These are phyloP conservation scores for Columba livia DNA, from an alignment of 2,113 vertebrate genomes.

Conservation along the genomic window DNA sequence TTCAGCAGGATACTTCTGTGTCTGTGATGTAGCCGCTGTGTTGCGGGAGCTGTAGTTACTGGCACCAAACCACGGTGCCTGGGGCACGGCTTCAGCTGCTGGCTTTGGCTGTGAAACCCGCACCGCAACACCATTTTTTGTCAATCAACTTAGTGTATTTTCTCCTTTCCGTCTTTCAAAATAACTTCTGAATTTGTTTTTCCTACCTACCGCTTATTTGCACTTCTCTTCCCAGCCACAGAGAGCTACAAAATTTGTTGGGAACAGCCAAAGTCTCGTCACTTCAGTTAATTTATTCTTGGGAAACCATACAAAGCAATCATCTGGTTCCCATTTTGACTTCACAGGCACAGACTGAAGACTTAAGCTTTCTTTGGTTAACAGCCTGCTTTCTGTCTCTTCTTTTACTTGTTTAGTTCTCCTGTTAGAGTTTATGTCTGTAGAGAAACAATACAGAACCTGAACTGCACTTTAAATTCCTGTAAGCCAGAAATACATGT, in stretches of 20 bases:
- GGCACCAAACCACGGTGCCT: rapidly evolving
- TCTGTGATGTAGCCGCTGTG: not conserved
- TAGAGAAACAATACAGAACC: not conserved
- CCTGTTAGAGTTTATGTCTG: not conserved
- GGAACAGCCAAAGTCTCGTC: not conserved
- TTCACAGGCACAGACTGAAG: not conserved
- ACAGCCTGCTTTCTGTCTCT: not conserved
- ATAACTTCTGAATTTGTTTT: not conserved
- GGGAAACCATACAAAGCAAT: not conserved
- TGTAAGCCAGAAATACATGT: not conserved
- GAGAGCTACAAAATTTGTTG: not conserved
- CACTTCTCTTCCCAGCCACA: rapidly evolving
- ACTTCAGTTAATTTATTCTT: not conserved
- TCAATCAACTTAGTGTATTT: not conserved
- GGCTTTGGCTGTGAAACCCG: not conserved
- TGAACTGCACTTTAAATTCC: not conserved
- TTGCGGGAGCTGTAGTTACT: rapidly evolving
- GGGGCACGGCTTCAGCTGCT: rapidly evolving
- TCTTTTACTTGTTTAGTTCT: not conserved
- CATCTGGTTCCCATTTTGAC: not conserved
- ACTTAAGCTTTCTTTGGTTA: rapidly evolving
- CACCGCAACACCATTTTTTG: no score
- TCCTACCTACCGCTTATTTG: not conserved
- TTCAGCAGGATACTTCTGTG: not conserved
- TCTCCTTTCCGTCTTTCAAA: not conserved